Evolutionary conservation across 1,140 invertebrate species (phyloP).

Genomic region (Drosophila obscura): DNA sequence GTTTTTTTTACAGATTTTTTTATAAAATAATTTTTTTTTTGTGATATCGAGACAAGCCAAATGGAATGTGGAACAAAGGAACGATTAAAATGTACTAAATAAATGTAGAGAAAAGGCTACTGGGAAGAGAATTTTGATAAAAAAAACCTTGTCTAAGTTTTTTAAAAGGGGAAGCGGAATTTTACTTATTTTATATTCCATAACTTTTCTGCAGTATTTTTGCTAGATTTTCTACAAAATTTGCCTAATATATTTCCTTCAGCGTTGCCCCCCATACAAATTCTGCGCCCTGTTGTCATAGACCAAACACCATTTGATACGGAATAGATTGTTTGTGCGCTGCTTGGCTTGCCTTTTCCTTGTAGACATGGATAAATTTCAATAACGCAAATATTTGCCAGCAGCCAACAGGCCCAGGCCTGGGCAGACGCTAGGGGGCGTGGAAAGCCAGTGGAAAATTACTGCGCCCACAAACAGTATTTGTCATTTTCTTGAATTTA

Average conservation of each 20-base stretch:
- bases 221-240: not conserved
- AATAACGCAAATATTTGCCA: slow-evolving; percentile 40
- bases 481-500: no score
- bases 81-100: not conserved
- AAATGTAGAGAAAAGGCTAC: not conserved
- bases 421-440: no score
- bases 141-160: no score
- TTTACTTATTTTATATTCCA: no score
- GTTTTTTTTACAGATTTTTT: slow-evolving; percentile 17
- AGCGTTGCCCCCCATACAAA: slow-evolving; percentile 16
- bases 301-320: slow-evolving; percentile 37
- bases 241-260: slow-evolving; percentile 8
- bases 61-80: slow-evolving; percentile 9
- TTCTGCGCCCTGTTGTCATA: slow-evolving; percentile 12
- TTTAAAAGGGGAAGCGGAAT: no score
- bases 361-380: slow-evolving; percentile 44
- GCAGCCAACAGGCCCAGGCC: slow-evolving; percentile 10
- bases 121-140: no score
- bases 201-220: no score
- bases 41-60: slow-evolving; percentile 40
- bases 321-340: slow-evolving; percentile 36
- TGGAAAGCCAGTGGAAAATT: slow-evolving; percentile 21
- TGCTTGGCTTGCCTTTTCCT: slow-evolving; percentile 30
- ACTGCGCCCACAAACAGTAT: not conserved
- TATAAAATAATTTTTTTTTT: slow-evolving; percentile 16